Base-by-base conservation (phyloP, 2,113 vertebrate genomes). In the Pelecanoides urinatrix region DNA sequence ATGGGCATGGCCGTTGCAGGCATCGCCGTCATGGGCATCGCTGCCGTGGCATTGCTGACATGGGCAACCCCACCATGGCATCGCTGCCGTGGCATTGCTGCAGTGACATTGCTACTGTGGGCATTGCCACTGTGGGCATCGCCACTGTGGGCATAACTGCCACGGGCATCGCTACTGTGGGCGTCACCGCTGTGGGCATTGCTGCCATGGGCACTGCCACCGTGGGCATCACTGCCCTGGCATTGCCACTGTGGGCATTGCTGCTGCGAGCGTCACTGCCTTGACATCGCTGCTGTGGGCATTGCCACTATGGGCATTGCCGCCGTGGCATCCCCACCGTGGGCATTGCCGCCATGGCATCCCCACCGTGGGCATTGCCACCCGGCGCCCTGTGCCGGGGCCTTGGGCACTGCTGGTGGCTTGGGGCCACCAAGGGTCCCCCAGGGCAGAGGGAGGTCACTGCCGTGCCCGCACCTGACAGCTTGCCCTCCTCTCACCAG, bases 381-480 rank as follows among this genome's bases (percentile, higher is more conserved):
- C 8, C 14, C 1, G 2, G 45, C 15, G 5, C 27, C 45, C 1
- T 0, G 29, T 88, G 65, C 70, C 12, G 2, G 61, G 73, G 20
- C 73, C 62, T 44, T 6, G 5, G 73, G 34, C 5, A 2, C 61
- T 67, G 47, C 66, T 50, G 66, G 62, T 86, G 83, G 38, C 66
- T 62, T 7, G 4, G n/a, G 65, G 71, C 82, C 78, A 74, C 45
- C 34, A 19, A 3, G 1, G 44, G 71, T 45, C 32, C 32, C 67
- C 42, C 25, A 4, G 70, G 45, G 19, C 40, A 29, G 88, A 34
- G 16, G 23, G 10, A 59, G 32, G 38, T 68, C 62, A 11, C 50
- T 62, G 78, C 52, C 0, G 0, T 67, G 74, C 62, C 58, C 65
- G 1, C 1, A 4, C 21, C 12, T 5, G 6, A 74, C 38, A n/a